Conservation (phyloP, 2,888 invertebrate genomes). For the Chironomus riparius region DNA sequence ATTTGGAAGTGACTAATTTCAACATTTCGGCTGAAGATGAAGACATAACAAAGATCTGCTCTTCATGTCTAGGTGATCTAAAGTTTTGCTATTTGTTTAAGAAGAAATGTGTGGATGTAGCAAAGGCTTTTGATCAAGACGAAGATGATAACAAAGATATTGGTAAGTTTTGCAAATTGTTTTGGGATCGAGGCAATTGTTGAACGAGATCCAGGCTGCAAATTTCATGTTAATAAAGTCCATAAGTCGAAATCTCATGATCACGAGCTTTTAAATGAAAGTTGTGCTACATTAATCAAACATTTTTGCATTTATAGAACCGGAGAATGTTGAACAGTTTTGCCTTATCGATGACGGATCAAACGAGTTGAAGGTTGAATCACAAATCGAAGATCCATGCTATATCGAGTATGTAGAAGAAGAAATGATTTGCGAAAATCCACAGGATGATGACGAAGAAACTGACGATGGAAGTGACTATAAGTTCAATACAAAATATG, state of each 20-base stretch:
- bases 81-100: background rate
- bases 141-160: background rate
- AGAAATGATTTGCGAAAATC: background rate
- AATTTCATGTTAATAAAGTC: too few relatives aligned
- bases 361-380: background rate
- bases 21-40: background rate
- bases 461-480: background rate
- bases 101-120: background rate
- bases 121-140: background rate
- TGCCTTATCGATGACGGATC: background rate
- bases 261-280: too few relatives aligned
- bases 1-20: background rate
- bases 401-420: background rate
- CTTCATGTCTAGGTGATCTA: background rate
- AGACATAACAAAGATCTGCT: slow-evolving; percentile 8
- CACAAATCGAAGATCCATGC: background rate
- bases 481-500: background rate
- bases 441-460: background rate
- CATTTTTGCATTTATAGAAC: too few relatives aligned
- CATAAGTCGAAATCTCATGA: too few relatives aligned
- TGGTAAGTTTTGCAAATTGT: background rate
- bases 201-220: too few relatives aligned
- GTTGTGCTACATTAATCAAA: too few relatives aligned
- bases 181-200: too few relatives aligned
- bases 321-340: background rate